Conservation (phyloP, 2,797 vertebrate genomes). For the Mionectes olivaceus region DNA sequence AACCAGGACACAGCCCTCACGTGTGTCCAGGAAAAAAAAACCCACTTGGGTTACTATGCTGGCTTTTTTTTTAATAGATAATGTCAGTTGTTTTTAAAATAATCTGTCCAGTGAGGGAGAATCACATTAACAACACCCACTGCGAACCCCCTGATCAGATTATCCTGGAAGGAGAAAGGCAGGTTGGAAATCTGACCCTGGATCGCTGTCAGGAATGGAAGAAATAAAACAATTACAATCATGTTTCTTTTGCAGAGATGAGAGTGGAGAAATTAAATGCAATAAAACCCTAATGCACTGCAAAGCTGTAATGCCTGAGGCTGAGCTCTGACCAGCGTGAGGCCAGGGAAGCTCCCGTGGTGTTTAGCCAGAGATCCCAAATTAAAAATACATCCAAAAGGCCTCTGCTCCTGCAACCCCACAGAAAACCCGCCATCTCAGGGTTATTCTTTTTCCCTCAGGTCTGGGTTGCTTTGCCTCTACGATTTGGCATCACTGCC, state of each 20-base stretch:
- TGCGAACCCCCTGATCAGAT: not conserved
- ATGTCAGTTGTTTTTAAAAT: not conserved
- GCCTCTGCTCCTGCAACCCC: not conserved
- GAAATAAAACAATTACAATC: not conserved
- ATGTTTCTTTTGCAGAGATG: accelerated
- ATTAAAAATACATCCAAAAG: not conserved
- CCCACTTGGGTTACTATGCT: not conserved
- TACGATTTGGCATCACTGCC: accelerated
- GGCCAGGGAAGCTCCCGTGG: not conserved
- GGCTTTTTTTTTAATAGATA: not conserved
- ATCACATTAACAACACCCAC: not conserved
- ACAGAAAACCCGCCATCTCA: not conserved
- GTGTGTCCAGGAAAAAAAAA: not conserved
- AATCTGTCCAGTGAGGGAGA: not conserved
- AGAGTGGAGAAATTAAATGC: not conserved
- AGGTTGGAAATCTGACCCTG: not conserved
- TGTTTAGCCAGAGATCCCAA: not conserved
- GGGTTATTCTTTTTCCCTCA: too few species aligned
- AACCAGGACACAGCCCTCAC: not conserved
- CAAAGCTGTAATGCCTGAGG: not conserved
- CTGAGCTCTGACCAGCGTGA: not conserved
- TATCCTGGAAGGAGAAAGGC: not conserved
- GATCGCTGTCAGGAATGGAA: not conserved
- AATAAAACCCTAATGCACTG: not conserved
- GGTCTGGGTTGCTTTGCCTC: not conserved